Base-by-base conservation (phyloP, 2,888 invertebrate genomes). In the Pardosa pseudoannulata region DNA sequence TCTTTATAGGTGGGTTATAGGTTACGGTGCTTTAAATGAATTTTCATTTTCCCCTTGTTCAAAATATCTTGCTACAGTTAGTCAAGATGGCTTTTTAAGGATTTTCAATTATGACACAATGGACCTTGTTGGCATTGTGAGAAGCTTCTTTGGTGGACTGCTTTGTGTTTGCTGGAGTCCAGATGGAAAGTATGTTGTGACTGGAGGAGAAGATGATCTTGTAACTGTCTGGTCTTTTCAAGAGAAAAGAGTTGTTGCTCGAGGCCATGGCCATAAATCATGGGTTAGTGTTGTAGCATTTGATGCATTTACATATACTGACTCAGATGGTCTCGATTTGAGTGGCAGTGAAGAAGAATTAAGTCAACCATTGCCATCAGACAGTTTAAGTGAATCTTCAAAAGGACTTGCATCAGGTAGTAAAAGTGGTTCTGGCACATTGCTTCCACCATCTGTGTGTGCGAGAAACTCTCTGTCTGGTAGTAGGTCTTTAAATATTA, bases 251-350 rank as follows among this genome's bases (percentile, higher is more conserved):
- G 98, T 99, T 6, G 96, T 98, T 7, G 99, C 98, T n/a, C 93
- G 99, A 62, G 99, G 98, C 0, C 98, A 98, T 91, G 99, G 99
- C 0, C 99, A 99, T 92, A 94, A 96, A 89, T 98, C 98, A 79
- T 99, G 99, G 99, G 98, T 99, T 23, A 97, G 97, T 74, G 97
- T 97, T 27, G 98, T 99, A 27, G 96, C 98, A 5, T 98, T 98
- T 91, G 97, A 97, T 92, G 90, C 81, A 46, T 96, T 94, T 91
- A 95, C 95, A 0, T 94, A 95, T 90, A 94, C 94, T 87, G 93
- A 93, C 88, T 90, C 90, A 79, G 92, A 92, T 88, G 88, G 88
- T 80, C 89, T 90, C 87, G 94, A 94, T 89, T 93, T 93, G 91
- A 90, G 91, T 88, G 91, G 90, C 74, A 90, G 90, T 89, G 91